Base-by-base conservation (phyloP, 2,888 invertebrate species). In the Caenorhabditis imperialis region DNA sequence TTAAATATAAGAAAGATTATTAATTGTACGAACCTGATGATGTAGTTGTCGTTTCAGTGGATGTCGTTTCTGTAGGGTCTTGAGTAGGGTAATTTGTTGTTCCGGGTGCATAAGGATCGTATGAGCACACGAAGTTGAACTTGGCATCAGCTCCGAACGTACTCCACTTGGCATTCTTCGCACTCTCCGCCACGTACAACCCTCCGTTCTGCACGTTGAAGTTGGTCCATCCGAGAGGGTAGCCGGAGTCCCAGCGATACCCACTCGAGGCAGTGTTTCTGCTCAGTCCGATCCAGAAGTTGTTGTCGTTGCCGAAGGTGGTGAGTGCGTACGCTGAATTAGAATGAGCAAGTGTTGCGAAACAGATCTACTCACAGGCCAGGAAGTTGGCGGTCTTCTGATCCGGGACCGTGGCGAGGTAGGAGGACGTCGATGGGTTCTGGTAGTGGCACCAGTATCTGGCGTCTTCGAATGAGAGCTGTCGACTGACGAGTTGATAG, bases 51-150 rank as follows among this genome's bases (percentile, higher is more conserved):
- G n/a, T n/a, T n/a, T n/a, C n/a, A n/a, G n/a, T n/a, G n/a, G n/a
- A n/a, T n/a, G n/a, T n/a, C n/a, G n/a, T n/a, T n/a, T n/a, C n/a
- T n/a, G n/a, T n/a, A n/a, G n/a, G n/a, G n/a, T n/a, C n/a, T n/a
- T n/a, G n/a, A n/a, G n/a, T n/a, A n/a, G n/a, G n/a, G n/a, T n/a
- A n/a, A n/a, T n/a, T n/a, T n/a, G n/a, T n/a, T n/a, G n/a, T n/a
- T n/a, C n/a, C n/a, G 7, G 65, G 65, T 8, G 65, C 55, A 0
- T 30, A 40, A 16, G 65, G 65, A 35, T 65, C 50, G 20, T 65
- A 65, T 14, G 48, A 42, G 48, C 65, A 65, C 20, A 65, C 65
- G 25, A 65, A 65, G 33, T 22, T 23, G 25, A 48, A 33, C 50
- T 48, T 40, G 48, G 54, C 47, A n/a, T 18, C 35, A 7, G 1